Base-by-base conservation (phyloP, 1,140 invertebrate genomes). In the Caenorhabditis elegans region DNA sequence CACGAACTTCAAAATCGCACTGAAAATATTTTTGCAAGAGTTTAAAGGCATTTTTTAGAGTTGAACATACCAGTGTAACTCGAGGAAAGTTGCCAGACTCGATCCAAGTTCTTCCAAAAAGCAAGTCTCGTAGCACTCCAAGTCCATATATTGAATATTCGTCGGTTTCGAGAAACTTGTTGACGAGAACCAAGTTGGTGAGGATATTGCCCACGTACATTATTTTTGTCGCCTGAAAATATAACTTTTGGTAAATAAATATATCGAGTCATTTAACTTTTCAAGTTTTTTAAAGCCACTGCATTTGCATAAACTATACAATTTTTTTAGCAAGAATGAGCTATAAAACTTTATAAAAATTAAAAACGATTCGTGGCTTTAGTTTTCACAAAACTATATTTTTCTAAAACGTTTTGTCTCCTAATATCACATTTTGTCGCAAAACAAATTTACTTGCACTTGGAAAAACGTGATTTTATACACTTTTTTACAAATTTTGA, bases 1-100 rank as follows among this genome's bases (percentile, higher is more conserved):
- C 90, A 39, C 92, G 89, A 26, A 92, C 91, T 84, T 91, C 89
- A 85, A 92, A 92, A 85, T 92, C 91, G 86, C 92, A 92, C 79
- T 91, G 86, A 26, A 91, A 91, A 39, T 26, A 19, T 13, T 36
- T 5, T 39, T 39, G 19, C 19, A 0, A 34, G 19, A n/a, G 47
- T 10, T 28, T 28, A 51, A 78, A 49, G 4, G 39, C 34, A 76
- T 8, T 26, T 19, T 8, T 8, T 19, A 31, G 11, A 78, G n/a
- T n/a, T n/a, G 13, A 31, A 51, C 81, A 34, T 26, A 82, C 81
- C n/a, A 90, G 17, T 86, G 84, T 79, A 65, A 89, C 88, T 86
- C 84, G 90, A 88, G 88, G 88, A 83, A 89, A 90, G 79, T 89
- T 90, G 3, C 88, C 88, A 28, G 87, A 88, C 48, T 88, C 86